phyloP scores from a whole-genome alignment of 2,113 vertebrate genomes.

The Donacobius atricapilla region DNA sequence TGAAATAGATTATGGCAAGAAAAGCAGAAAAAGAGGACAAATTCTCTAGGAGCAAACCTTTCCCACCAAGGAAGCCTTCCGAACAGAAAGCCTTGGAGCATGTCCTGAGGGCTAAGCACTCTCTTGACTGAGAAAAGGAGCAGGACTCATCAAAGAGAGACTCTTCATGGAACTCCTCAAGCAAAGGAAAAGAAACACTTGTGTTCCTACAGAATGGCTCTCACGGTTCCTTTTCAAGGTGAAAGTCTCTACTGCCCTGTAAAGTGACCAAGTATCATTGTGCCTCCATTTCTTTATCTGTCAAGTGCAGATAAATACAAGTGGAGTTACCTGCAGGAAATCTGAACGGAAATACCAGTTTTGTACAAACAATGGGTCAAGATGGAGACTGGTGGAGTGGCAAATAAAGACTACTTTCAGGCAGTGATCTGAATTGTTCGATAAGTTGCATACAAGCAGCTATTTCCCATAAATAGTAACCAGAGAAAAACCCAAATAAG shows the following conservation, averaged over 20 bases:
- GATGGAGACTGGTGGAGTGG: background rate
- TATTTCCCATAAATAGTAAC: constrained; percentile 24
- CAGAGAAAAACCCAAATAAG: constrained; percentile 45
- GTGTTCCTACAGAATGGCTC: background rate
- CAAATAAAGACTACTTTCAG: background rate
- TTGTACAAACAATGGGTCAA: background rate
- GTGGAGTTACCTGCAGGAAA: background rate
- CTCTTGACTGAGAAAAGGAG: background rate
- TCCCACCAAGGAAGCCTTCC: background rate
- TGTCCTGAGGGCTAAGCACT: background rate
- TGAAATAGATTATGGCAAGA: background rate
- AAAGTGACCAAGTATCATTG: background rate
- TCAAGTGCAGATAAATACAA: background rate
- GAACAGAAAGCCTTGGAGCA: background rate
- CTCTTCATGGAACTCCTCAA: background rate
- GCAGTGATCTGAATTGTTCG: background rate
- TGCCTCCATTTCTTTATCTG: background rate
- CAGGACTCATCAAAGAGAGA: background rate
- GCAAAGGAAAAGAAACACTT: background rate
- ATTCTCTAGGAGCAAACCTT: background rate
- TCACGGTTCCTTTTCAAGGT: background rate
- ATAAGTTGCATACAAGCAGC: background rate
- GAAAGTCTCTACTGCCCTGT: background rate
- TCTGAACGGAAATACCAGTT: background rate
- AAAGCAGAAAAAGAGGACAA: background rate